Evolutionary conservation across 2,888 invertebrate genomes (phyloP).

Genomic region (Pinctada fucata): DNA sequence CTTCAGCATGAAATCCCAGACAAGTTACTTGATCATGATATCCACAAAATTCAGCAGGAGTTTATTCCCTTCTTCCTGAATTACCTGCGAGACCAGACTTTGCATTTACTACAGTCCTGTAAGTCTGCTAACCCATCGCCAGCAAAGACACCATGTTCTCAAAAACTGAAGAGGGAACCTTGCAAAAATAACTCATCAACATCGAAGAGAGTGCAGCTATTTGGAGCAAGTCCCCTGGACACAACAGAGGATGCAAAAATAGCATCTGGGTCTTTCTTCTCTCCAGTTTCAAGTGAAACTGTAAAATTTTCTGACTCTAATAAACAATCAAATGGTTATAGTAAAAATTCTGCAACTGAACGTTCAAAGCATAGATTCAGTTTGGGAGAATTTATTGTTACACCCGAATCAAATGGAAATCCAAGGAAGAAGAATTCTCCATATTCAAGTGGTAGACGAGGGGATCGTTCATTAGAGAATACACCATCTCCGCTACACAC

Average conservation of each 20-base stretch:
- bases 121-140: conserved; percentile 67
- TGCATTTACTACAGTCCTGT: conserved; percentile 64
- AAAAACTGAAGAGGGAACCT: conserved; percentile 51
- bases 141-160: conserved; percentile 64
- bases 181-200: conserved; percentile 34
- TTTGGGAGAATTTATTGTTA: conserved; percentile 65
- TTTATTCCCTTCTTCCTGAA: conserved; percentile 71
- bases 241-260: conserved; percentile 46
- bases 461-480: conserved; percentile 39
- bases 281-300: conserved; percentile 55
- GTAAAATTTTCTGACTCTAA: conserved; percentile 26
- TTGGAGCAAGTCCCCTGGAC: conserved; percentile 60
- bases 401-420: conserved; percentile 50
- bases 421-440: conserved; percentile 58
- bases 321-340: conserved; percentile 26
- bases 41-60: conserved; percentile 56
- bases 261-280: conserved; percentile 53
- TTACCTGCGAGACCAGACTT: conserved; percentile 68
- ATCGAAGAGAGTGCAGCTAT: conserved; percentile 60
- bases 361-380: conserved; percentile 62
- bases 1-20: conserved; percentile 47
- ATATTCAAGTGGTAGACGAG: conserved; percentile 49
- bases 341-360: conserved; percentile 36
- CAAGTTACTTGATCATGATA: conserved; percentile 37
- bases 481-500: conserved; percentile 47